Percentiles rank a stretch among this genome's conserved stretches.
Evolutionary conservation across 2,797 vertebrate genomes (phyloP).

Genomic region (Hyperoplus immaculatus): DNA sequence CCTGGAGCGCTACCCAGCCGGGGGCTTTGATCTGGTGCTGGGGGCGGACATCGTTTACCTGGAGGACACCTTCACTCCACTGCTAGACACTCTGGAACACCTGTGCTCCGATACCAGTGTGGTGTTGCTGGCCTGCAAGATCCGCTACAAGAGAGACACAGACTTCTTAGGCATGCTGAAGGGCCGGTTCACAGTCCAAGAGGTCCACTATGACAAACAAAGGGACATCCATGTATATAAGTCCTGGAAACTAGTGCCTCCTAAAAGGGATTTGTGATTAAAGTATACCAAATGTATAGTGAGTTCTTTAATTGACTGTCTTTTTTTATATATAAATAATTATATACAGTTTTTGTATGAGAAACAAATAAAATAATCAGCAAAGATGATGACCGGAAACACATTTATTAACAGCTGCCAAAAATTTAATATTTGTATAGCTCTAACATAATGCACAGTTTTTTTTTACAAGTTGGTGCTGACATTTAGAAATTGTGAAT

Average conservation of each 20-base stretch:
- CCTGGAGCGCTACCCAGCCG: constrained; percentile 85
- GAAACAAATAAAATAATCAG: constrained; percentile 17
- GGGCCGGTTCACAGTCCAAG: constrained; percentile 83
- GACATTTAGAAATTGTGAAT: constrained; percentile 81
- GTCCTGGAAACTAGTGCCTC: constrained; percentile 78
- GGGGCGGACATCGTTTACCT: constrained; percentile 97
- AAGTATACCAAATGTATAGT: not conserved
- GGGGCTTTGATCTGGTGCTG: constrained; percentile 90
- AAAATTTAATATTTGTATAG: constrained; percentile 81
- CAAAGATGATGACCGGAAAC: constrained; percentile 71
- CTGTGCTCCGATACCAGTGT: constrained; percentile 85
- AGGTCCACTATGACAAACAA: constrained; percentile 89
- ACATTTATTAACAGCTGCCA: constrained; percentile 86
- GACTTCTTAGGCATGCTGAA: constrained; percentile 89
- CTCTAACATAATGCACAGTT: constrained; percentile 80
- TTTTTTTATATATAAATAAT: not conserved
- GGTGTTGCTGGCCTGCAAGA: constrained; percentile 92
- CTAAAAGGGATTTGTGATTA: constrained; percentile 80
- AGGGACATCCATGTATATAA: constrained; percentile 92
- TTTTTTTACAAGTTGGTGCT: constrained; percentile 74
- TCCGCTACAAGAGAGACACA: constrained; percentile 93
- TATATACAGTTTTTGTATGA: not conserved
- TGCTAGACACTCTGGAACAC: constrained; percentile 91
- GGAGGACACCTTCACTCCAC: constrained; percentile 92
- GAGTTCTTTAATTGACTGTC: not conserved